A percentile compares a stretch with the other conserved stretches of the same genome.
Evolutionary conservation across 23 tunicate genomes (phyloP).

Genomic region (Trididemnum nubilum): DNA sequence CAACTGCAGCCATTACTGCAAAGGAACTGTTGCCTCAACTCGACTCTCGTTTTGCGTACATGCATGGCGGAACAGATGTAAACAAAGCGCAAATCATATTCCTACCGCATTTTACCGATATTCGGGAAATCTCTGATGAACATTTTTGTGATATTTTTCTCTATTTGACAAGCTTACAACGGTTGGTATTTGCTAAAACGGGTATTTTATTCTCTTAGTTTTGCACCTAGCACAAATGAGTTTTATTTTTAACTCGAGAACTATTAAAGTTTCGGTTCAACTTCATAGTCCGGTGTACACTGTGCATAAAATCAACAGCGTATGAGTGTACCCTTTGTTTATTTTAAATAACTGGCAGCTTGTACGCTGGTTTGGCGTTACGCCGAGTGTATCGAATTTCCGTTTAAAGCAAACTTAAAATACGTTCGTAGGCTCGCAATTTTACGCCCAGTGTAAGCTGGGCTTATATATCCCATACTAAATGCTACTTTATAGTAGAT

Average conservation of each 20-base stretch:
- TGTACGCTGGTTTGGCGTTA: too few species aligned
- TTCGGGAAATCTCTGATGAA: conserved; percentile 45
- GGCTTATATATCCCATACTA: too few species aligned
- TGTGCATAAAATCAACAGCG: not conserved
- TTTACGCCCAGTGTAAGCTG: too few species aligned
- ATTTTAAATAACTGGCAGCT: too few species aligned
- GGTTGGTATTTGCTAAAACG: conserved; percentile 9
- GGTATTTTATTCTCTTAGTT: not conserved
- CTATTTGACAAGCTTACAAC: conserved; percentile 35
- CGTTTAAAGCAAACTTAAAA: too few species aligned
- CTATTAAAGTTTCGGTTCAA: too few species aligned
- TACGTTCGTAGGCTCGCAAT: too few species aligned
- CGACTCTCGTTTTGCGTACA: conserved; percentile 39
- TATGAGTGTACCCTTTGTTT: too few species aligned
- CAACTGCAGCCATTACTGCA: conserved; percentile 23
- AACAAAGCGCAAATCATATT: conserved; percentile 33
- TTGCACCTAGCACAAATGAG: not conserved
- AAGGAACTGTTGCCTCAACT: conserved; percentile 29
- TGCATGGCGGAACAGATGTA: conserved; percentile 63
- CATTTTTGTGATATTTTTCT: conserved; percentile 19
- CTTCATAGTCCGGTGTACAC: too few species aligned
- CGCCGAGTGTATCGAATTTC: too few species aligned
- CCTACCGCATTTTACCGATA: conserved; percentile 39
- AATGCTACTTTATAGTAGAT: too few species aligned
- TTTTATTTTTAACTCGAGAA: not conserved